Conservation (phyloP, 2,888 invertebrate genomes). For the Lithophane socia region DNA sequence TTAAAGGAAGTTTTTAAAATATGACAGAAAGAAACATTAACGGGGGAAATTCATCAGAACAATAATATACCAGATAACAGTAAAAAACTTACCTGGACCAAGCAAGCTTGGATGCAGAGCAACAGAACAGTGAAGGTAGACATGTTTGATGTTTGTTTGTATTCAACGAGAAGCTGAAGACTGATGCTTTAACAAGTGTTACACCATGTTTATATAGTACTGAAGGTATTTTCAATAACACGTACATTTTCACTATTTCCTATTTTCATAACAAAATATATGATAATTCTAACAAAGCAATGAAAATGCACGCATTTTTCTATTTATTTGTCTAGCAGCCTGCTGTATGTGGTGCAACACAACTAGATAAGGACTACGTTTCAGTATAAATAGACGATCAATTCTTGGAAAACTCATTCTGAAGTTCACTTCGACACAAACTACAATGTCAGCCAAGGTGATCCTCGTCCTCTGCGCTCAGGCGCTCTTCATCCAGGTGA, state of each 20-base stretch:
- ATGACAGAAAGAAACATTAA: too few relatives aligned
- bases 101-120: conserved; percentile 52
- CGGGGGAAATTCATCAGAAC: too few relatives aligned
- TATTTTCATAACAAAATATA: too few relatives aligned
- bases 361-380: neutral
- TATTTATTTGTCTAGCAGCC: too few relatives aligned
- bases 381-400: neutral
- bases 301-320: neutral
- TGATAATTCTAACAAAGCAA: neutral
- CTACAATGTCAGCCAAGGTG: conserved; percentile 25
- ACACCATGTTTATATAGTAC: neutral
- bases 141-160: neutral
- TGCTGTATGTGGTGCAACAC: too few relatives aligned
- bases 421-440: neutral
- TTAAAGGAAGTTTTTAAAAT: too few relatives aligned
- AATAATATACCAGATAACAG: too few relatives aligned
- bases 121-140: neutral
- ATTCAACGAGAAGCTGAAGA: conserved; percentile 27
- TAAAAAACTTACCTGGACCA: neutral
- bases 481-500: conserved; percentile 29
- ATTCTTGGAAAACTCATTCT: neutral
- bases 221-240: neutral
- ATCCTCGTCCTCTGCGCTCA: conserved; percentile 27
- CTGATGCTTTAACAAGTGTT: neutral
- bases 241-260: neutral